Evolutionary conservation across 2,888 invertebrate species (phyloP).

Genomic region (Acheta domesticus): DNA sequence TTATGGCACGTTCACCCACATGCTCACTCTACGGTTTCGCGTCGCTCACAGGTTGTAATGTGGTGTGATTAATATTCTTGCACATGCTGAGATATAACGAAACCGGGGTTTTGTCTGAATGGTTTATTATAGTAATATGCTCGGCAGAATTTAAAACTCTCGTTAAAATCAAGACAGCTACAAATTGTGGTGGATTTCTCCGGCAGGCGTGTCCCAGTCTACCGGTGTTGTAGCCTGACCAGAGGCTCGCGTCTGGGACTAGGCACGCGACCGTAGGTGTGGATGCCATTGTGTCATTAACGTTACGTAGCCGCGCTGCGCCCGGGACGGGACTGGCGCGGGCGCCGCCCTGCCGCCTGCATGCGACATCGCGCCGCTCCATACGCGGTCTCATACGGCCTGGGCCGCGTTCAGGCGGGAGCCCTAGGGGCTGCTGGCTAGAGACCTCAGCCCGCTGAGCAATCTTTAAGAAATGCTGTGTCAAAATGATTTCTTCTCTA

Average conservation of each 20-base stretch:
- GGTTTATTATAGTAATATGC: conserved; percentile 9
- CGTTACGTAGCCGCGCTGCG: neutral
- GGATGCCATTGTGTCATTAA: neutral
- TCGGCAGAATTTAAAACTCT: conserved; percentile 7
- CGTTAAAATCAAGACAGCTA: conserved; percentile 11
- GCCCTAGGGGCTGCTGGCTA: too few relatives aligned
- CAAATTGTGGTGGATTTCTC: conserved; percentile 6
- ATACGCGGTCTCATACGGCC: too few relatives aligned
- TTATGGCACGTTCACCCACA: conserved; percentile 18
- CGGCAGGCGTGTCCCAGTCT: neutral
- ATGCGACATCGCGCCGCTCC: too few relatives aligned
- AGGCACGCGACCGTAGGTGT: neutral
- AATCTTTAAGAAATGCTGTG: too few relatives aligned
- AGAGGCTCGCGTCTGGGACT: neutral
- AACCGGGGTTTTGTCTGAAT: conserved; percentile 10
- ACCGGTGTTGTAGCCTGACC: neutral
- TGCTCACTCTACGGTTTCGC: neutral
- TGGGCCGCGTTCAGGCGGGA: too few relatives aligned
- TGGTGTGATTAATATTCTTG: conserved; percentile 6
- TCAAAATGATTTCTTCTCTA: too few relatives aligned
- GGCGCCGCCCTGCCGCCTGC: too few relatives aligned
- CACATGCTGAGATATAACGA: conserved; percentile 18
- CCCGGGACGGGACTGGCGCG: too few relatives aligned
- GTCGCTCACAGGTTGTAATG: neutral
- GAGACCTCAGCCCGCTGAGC: too few relatives aligned